Evolutionary conservation across 2,113 vertebrate species (phyloP).

Genomic region (Corythoichthys haematopterus): DNA sequence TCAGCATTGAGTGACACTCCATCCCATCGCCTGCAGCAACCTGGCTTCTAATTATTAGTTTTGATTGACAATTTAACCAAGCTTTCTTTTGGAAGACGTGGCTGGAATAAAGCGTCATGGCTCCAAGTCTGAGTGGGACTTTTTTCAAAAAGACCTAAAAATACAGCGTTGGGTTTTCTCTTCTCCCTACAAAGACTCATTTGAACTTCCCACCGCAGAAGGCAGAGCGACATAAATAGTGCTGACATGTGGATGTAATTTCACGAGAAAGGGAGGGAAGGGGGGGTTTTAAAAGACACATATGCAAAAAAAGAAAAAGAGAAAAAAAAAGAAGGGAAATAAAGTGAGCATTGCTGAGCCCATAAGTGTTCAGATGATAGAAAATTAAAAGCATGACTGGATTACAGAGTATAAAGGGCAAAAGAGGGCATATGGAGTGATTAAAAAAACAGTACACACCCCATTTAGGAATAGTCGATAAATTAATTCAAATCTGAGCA

Average conservation of each 20-base stretch:
- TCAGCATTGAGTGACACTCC: slow-evolving; percentile 26
- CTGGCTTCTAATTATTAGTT: not conserved
- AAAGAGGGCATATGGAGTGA: slow-evolving; percentile 58
- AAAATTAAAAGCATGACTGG: slow-evolving; percentile 54
- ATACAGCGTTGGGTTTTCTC: slow-evolving; percentile 76
- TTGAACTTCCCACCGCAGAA: slow-evolving; percentile 84
- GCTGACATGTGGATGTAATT: slow-evolving; percentile 94
- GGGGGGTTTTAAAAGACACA: slow-evolving; percentile 53
- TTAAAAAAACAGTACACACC: slow-evolving; percentile 25
- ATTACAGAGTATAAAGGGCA: slow-evolving; percentile 57
- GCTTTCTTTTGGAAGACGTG: slow-evolving; percentile 23
- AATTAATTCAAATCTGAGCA: slow-evolving; percentile 45
- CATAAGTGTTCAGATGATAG: slow-evolving; percentile 58
- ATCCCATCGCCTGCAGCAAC: not conserved
- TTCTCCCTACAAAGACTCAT: slow-evolving; percentile 78
- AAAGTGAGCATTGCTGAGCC: slow-evolving; percentile 39
- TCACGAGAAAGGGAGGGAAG: slow-evolving; percentile 53
- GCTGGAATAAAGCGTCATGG: slow-evolving; percentile 41
- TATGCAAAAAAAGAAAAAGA: slow-evolving; percentile 68
- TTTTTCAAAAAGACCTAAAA: slow-evolving; percentile 77
- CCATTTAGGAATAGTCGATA: slow-evolving; percentile 52
- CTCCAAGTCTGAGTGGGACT: slow-evolving; percentile 65
- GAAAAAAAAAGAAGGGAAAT: not conserved
- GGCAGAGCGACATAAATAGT: slow-evolving; percentile 75
- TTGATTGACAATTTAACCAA: slow-evolving; percentile 31